Percentiles rank a stretch among this genome's conserved stretches.
Evolutionary conservation across 2,113 vertebrate genomes (phyloP).

Genomic region (Reinhardtius hippoglossoides): DNA sequence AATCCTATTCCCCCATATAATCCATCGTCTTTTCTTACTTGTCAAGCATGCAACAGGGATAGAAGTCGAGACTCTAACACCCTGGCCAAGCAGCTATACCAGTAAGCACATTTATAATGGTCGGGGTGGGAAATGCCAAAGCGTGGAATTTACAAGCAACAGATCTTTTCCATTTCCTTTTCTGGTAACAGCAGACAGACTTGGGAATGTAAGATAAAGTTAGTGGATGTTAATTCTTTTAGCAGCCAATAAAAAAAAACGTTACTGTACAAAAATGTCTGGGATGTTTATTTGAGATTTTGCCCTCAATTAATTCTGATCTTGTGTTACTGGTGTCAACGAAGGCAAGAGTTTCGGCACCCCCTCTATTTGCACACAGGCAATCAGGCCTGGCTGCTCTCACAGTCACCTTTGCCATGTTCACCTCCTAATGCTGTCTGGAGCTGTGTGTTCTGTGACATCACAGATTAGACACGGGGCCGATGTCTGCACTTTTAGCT

Average conservation of each 20-base stretch:
- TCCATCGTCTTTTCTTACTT: slow-evolving; percentile 35
- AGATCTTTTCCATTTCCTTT: not conserved
- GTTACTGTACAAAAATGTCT: not conserved
- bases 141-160: not conserved
- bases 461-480: slow-evolving; percentile 36
- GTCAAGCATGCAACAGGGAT: slow-evolving; percentile 39
- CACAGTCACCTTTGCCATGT: slow-evolving; percentile 25
- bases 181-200: not conserved
- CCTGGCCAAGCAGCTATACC: not conserved
- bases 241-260: not conserved
- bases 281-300: not conserved
- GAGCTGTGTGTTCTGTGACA: slow-evolving; percentile 20
- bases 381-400: slow-evolving; percentile 20
- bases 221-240: not conserved
- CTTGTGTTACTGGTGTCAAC: not conserved
- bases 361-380: not conserved
- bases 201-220: not conserved
- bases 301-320: not conserved
- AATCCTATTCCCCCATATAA: slow-evolving; percentile 53
- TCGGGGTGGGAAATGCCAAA: not conserved
- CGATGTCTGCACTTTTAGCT: slow-evolving; percentile 2
- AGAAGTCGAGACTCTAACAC: slow-evolving; percentile 39
- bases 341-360: not conserved
- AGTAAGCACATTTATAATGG: not conserved
- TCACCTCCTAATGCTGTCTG: slow-evolving; percentile 29